Conservation (phyloP, 2,113 vertebrate genomes). For the Rhegmatorhina hoffmannsi region DNA sequence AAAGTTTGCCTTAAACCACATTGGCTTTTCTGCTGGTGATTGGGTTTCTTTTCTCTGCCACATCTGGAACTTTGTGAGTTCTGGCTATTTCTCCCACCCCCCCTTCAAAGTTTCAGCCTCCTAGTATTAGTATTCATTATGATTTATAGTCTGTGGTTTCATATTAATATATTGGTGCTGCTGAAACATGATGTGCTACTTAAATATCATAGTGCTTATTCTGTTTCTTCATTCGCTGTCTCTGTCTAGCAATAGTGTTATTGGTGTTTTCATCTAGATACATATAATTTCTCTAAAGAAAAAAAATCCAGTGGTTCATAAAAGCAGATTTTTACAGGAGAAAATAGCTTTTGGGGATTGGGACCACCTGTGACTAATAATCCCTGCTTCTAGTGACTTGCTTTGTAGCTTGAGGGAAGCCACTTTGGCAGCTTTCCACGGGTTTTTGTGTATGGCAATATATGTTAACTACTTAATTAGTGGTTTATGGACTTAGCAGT, state of each 20-base stretch:
- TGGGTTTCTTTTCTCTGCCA: neutral
- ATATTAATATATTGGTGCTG: neutral
- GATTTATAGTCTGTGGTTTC: neutral
- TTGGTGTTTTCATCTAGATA: neutral
- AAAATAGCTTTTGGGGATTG: neutral
- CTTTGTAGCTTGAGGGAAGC: neutral
- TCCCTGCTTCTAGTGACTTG: neutral
- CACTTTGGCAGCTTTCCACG: neutral
- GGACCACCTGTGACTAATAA: neutral
- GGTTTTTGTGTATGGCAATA: neutral
- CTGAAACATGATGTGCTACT: neutral
- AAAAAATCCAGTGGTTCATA: neutral
- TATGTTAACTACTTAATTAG: conserved; percentile 5
- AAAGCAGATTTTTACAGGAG: neutral
- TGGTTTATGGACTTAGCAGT: neutral
- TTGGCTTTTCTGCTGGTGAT: neutral
- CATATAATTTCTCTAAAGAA: neutral
- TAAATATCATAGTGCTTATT: neutral
- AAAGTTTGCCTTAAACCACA: neutral
- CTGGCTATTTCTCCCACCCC: neutral
- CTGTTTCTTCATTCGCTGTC: neutral
- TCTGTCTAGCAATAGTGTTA: neutral
- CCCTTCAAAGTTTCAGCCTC: neutral
- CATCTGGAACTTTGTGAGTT: neutral
- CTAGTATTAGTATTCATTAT: neutral